phyloP scores from a whole-genome alignment of 2,797 vertebrate species.

The Glossophaga mutica region DNA sequence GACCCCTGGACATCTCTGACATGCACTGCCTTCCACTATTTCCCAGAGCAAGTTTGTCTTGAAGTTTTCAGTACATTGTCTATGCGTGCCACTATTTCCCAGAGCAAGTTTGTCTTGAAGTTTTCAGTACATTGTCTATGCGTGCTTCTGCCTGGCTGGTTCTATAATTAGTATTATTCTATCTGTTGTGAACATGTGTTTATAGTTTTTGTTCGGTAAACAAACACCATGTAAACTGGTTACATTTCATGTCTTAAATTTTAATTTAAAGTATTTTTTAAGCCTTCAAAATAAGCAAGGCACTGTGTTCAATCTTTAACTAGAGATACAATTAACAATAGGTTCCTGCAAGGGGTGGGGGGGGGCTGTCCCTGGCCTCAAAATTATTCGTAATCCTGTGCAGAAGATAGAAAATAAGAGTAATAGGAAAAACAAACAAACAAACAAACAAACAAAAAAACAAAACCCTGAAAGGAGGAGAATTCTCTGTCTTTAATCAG shows the following conservation, averaged over 20 bases:
- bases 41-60: neutral
- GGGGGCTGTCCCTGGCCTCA: neutral
- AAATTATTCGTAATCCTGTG: neutral
- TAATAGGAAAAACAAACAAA: too few relatives aligned
- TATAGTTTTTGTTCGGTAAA: neutral
- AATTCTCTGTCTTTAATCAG: neutral
- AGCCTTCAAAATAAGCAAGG: neutral
- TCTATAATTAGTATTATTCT: neutral
- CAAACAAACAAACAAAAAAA: too few relatives aligned
- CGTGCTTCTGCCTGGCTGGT: neutral
- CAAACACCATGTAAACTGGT: neutral
- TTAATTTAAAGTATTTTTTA: neutral
- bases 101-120: neutral
- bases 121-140: neutral
- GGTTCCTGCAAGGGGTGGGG: rapidly evolving
- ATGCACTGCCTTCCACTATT: neutral
- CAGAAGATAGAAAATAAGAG: neutral
- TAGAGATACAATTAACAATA: neutral
- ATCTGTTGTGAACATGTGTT: neutral
- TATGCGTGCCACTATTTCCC: neutral
- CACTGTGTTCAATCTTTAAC: neutral
- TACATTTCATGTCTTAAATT: neutral
- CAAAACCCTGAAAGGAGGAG: neutral
- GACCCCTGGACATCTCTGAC: neutral
- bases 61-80: neutral